phyloP scores from a whole-genome alignment of 2,113 vertebrate species.

The Lophochroa leadbeateri region DNA sequence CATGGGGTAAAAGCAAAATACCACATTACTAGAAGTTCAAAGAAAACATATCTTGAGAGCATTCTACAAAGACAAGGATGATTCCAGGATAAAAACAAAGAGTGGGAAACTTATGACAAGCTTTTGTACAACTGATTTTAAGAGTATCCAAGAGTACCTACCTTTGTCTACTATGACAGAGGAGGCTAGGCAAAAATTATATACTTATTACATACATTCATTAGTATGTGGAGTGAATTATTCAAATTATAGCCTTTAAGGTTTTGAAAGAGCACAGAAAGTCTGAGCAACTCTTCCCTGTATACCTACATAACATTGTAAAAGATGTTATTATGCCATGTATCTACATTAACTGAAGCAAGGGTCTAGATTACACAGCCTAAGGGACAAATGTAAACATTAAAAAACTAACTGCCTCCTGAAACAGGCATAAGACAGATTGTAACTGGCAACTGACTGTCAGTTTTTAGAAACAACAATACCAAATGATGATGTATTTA shows the following conservation, averaged over 20 bases:
- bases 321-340: not conserved
- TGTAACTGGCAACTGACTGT: not conserved
- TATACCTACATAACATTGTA: not conserved
- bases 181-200: not conserved
- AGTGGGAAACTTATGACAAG: not conserved
- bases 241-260: not conserved
- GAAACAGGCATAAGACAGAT: not conserved
- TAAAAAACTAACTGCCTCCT: not conserved
- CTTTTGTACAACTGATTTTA: not conserved
- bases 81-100: slow-evolving; percentile 4
- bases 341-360: not conserved
- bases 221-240: not conserved
- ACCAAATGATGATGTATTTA: not conserved
- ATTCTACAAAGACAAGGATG: not conserved
- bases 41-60: slow-evolving; percentile 8
- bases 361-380: slow-evolving; percentile 3
- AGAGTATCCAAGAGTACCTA: not conserved
- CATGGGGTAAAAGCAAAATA: slow-evolving; percentile 32
- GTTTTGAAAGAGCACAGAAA: not conserved
- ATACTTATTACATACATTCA: not conserved
- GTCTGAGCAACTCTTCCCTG: not conserved
- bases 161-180: not conserved
- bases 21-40: not conserved
- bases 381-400: not conserved
- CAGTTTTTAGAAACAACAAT: not conserved